Percentiles rank a stretch among this genome's conserved stretches.
Evolutionary conservation across 35 echinoderm and acorn worm species (phyloP).

Genomic region (Acanthaster planci): DNA sequence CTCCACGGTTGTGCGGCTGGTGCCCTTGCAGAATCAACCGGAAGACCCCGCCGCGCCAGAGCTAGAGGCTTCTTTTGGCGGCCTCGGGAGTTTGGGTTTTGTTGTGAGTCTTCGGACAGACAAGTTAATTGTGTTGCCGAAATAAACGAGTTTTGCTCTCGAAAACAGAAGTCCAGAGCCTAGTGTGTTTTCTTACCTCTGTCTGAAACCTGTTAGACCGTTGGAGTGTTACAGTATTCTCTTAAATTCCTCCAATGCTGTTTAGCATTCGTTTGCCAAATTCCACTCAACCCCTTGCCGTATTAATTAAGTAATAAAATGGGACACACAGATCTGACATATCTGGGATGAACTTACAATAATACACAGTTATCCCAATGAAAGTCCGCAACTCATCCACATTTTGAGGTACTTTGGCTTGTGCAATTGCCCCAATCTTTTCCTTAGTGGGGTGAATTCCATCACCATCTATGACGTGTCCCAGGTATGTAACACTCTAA

Average conservation of each 20-base stretch:
- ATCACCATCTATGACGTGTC: constrained; percentile 60
- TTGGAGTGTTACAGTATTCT: too few relatives aligned
- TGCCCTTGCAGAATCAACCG: too few relatives aligned
- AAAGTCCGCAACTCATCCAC: constrained; percentile 63
- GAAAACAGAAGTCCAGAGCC: too few relatives aligned
- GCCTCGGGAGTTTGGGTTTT: too few relatives aligned
- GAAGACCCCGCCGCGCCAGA: too few relatives aligned
- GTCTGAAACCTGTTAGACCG: too few relatives aligned
- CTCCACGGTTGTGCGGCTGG: too few relatives aligned
- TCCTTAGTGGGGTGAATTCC: constrained; percentile 55
- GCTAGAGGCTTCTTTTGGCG: too few relatives aligned
- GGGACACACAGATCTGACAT: constrained; percentile 48
- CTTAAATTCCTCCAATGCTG: constrained; percentile 57
- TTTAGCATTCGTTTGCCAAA: constrained; percentile 54
- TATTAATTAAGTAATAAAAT: constrained; percentile 52
- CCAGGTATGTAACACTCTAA: constrained; percentile 51
- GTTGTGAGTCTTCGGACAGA: too few relatives aligned
- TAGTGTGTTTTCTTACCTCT: too few relatives aligned
- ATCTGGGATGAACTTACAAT: constrained; percentile 71
- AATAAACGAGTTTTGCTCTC: too few relatives aligned
- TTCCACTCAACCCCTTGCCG: constrained; percentile 58
- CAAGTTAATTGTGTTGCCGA: too few relatives aligned
- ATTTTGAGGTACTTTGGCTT: constrained; percentile 56
- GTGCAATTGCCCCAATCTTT: constrained; percentile 55
- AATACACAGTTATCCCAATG: constrained; percentile 57